Percentiles rank a stretch among this genome's conserved stretches.
Conservation (phyloP, 2,888 invertebrate species). For the Ophion costatus region DNA sequence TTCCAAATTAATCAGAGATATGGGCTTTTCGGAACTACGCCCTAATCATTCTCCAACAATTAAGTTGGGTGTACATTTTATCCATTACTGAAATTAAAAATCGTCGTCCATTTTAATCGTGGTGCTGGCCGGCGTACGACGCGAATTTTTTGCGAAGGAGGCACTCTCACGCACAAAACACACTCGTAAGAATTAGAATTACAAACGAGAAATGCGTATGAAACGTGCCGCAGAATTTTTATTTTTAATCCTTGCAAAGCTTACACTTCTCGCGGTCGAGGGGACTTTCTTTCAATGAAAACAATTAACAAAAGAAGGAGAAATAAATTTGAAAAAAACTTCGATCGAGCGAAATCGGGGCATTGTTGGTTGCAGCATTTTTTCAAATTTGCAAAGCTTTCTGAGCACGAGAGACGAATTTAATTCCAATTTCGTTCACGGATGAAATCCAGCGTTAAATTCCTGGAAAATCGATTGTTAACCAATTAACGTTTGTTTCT, state of each 20-base stretch:
- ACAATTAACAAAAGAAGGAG: background rate
- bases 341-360: too few species aligned
- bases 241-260: conserved; percentile 36
- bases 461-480: background rate
- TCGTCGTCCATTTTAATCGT: too few species aligned
- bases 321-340: background rate
- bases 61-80: too few species aligned
- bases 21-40: too few species aligned
- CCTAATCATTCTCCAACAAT: too few species aligned
- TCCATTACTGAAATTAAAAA: too few species aligned
- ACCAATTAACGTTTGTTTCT: conserved; percentile 11
- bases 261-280: background rate
- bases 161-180: background rate
- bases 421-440: conserved; percentile 24
- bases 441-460: background rate
- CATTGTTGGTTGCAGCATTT: too few species aligned
- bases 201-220: conserved; percentile 46
- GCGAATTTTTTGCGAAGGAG: background rate
- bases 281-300: too few species aligned
- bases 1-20: too few species aligned
- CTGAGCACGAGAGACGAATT: background rate
- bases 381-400: too few species aligned
- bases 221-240: conserved; percentile 58
- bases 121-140: background rate
- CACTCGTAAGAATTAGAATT: conserved; percentile 28